A percentile compares a stretch with the other conserved stretches of the same genome.
phyloP scores from a whole-genome alignment of 2,113 vertebrate genomes.

The Polypterus bichir region DNA sequence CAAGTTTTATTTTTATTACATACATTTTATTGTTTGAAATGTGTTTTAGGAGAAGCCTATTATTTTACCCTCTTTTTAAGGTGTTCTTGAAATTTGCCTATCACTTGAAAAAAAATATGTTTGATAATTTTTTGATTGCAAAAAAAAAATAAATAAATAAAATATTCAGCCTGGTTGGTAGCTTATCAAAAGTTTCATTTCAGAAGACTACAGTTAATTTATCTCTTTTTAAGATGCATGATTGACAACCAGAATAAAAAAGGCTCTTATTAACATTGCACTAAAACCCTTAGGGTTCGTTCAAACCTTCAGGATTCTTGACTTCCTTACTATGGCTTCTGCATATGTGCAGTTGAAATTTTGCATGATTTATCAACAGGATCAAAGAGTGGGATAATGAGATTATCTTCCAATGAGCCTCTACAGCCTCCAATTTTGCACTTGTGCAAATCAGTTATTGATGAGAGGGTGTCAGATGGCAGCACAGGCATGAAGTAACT shows the following conservation, averaged over 20 bases:
- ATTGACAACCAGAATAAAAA: constrained; percentile 21
- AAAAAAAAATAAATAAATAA: no score
- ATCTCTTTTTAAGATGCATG: constrained; percentile 2
- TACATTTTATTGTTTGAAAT: no score
- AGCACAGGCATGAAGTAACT: constrained; percentile 23
- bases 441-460: constrained; percentile 27
- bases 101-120: no score
- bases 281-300: background rate
- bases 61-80: no score
- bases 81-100: no score
- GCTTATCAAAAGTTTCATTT: background rate
- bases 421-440: constrained; percentile 13
- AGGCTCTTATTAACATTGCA: background rate
- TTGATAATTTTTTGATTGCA: no score
- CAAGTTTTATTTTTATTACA: no score
- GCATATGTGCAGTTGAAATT: constrained; percentile 5
- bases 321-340: constrained; percentile 5
- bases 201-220: background rate
- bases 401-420: constrained; percentile 24
- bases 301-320: background rate
- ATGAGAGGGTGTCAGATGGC: constrained; percentile 27
- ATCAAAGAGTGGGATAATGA: constrained; percentile 32
- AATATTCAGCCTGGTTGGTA: no score
- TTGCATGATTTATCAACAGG: constrained; percentile 18
- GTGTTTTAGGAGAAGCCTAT: no score